Evolutionary conservation across 2,797 vertebrate species (phyloP).

Genomic region (Spea hammondii): DNA sequence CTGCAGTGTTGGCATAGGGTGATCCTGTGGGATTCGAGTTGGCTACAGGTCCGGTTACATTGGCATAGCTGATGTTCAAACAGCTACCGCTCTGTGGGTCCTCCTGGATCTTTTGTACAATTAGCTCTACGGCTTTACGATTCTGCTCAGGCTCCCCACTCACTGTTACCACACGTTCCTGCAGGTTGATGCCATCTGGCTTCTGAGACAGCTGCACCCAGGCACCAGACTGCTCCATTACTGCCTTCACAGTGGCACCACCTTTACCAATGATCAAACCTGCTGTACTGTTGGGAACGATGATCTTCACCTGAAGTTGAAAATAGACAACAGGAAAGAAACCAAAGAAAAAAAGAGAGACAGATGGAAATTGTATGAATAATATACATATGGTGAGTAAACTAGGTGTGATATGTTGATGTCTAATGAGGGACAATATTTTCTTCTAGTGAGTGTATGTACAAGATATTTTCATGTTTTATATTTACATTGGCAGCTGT

Average conservation of each 20-base stretch:
- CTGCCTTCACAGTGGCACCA: slow-evolving; percentile 85
- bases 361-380: slow-evolving; percentile 46
- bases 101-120: slow-evolving; percentile 87
- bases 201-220: slow-evolving; percentile 87
- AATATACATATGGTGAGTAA: slow-evolving; percentile 2
- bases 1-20: slow-evolving; percentile 85
- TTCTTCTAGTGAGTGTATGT: neutral
- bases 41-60: slow-evolving; percentile 84
- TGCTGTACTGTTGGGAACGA: slow-evolving; percentile 87
- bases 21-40: slow-evolving; percentile 86
- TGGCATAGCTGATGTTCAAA: slow-evolving; percentile 86
- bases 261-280: slow-evolving; percentile 87
- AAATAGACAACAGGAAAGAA: slow-evolving; percentile 61
- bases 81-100: slow-evolving; percentile 85
- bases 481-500: no score
- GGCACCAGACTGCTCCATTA: slow-evolving; percentile 86
- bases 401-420: slow-evolving; percentile 6
- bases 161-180: slow-evolving; percentile 86
- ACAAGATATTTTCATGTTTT: no score
- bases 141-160: slow-evolving; percentile 85
- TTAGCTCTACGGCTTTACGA: slow-evolving; percentile 84
- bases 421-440: slow-evolving; percentile 10
- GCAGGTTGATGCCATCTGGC: slow-evolving; percentile 85
- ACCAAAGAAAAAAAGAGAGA: slow-evolving; percentile 37
- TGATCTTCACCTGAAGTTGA: slow-evolving; percentile 86